These are phyloP conservation scores for Patiria pectinifera DNA, from an alignment of 53 echinoderm and acorn worm species.

Conservation along the genomic window DNA sequence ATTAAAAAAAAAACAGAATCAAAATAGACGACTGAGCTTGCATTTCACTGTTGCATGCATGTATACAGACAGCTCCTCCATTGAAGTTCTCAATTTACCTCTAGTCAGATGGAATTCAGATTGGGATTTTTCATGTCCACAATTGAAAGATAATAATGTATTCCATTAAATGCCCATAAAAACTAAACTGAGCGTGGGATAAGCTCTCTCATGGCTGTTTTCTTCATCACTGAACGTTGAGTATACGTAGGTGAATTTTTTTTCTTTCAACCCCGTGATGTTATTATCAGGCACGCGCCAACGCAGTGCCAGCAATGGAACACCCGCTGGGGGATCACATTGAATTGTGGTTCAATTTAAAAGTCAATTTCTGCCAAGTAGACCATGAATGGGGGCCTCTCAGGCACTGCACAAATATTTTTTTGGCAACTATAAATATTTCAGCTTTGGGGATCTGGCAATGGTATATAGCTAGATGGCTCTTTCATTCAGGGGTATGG, in stretches of 20 bases:
- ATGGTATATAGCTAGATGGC: not conserved
- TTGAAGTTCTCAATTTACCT: not conserved
- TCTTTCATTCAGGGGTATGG: no score
- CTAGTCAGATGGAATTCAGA: not conserved
- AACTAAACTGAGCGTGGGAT: not conserved
- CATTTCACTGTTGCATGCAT: not conserved
- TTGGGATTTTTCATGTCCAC: not conserved
- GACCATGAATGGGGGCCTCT: slow-evolving; percentile 27
- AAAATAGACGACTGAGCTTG: not conserved
- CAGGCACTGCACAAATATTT: not conserved
- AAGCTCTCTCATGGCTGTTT: not conserved
- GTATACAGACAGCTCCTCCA: not conserved
- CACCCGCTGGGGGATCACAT: slow-evolving; percentile 18
- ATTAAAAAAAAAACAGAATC: not conserved
- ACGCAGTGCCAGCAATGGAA: slow-evolving; percentile 34
- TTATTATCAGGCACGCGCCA: not conserved
- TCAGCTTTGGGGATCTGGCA: not conserved
- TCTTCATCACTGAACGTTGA: not conserved
- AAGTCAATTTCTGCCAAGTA: slow-evolving; percentile 60
- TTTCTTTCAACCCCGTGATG: not conserved
- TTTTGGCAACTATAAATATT: not conserved
- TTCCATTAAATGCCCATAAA: not conserved
- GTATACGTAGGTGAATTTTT: not conserved
- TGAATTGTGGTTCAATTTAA: slow-evolving; percentile 60
- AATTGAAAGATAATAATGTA: not conserved